phyloP scores from a whole-genome alignment of 2,113 vertebrate species.

The Pomatorhinus ruficollis region DNA sequence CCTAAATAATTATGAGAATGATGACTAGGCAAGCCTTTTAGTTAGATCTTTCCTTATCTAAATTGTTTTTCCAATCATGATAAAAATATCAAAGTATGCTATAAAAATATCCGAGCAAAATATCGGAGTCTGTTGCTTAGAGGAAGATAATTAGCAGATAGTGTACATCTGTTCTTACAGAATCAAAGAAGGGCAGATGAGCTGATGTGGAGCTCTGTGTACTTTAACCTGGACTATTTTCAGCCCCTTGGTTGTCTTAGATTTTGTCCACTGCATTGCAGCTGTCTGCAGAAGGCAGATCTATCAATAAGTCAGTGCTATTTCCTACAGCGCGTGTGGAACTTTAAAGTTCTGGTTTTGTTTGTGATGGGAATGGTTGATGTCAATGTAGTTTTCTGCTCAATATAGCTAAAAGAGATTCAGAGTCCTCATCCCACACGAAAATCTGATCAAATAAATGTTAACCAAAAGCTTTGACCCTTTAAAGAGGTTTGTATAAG shows the following conservation, averaged over 20 bases:
- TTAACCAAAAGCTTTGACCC: neutral
- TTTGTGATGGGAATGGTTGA: neutral
- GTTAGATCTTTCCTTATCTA: constrained; percentile 54
- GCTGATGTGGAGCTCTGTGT: constrained; percentile 9
- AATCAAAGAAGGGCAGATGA: constrained; percentile 18
- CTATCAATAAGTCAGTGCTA: neutral
- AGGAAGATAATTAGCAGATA: constrained; percentile 56
- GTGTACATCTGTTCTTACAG: constrained; percentile 15
- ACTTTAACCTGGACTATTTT: constrained; percentile 55
- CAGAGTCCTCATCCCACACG: neutral
- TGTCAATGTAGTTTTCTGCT: neutral
- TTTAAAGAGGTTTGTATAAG: neutral
- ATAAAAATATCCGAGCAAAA: constrained; percentile 55
- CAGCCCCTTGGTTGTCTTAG: neutral
- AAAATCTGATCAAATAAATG: neutral
- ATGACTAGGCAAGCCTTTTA: constrained; percentile 45
- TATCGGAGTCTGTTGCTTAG: neutral
- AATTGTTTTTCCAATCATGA: constrained; percentile 46
- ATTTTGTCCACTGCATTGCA: constrained; percentile 28
- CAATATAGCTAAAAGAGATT: neutral
- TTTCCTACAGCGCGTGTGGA: neutral
- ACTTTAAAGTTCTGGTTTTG: neutral
- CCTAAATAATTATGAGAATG: constrained; percentile 51
- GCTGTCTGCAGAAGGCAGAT: neutral
- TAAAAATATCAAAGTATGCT: constrained; percentile 60